phyloP scores from a whole-genome alignment of 2,113 vertebrate species.

The Solea solea region DNA sequence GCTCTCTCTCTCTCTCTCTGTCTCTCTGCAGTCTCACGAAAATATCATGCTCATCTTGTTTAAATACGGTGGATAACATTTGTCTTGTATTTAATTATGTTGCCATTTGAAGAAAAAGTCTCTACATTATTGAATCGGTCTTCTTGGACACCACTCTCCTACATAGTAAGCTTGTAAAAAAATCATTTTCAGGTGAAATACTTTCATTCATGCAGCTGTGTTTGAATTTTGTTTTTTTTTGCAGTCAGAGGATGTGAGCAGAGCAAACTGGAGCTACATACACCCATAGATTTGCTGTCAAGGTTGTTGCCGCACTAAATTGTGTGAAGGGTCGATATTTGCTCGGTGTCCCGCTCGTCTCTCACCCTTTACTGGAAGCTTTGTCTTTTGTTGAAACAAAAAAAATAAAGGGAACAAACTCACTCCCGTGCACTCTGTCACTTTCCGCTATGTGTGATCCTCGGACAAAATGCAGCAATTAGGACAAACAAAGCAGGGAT shows the following conservation, averaged over 20 bases:
- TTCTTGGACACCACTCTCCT: too few species aligned
- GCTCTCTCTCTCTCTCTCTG: too few species aligned
- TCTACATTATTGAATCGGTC: too few species aligned
- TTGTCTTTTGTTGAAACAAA: background rate
- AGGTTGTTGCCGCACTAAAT: background rate
- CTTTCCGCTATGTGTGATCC: background rate
- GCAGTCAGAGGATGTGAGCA: background rate
- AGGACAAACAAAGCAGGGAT: background rate
- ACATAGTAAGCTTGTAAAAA: too few species aligned
- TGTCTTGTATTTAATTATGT: too few species aligned
- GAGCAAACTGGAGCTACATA: slow-evolving; percentile 2
- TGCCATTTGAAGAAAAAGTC: too few species aligned
- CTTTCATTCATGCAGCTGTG: too few species aligned
- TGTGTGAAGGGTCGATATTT: slow-evolving; percentile 28
- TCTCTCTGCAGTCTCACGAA: too few species aligned
- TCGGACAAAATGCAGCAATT: background rate
- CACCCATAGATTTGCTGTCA: slow-evolving; percentile 45
- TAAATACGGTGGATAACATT: too few species aligned
- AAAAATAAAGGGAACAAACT: background rate
- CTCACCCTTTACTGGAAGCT: slow-evolving; percentile 4
- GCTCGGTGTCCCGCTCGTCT: slow-evolving; percentile 14
- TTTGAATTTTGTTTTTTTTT: too few species aligned
- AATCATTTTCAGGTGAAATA: too few species aligned
- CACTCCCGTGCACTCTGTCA: background rate
- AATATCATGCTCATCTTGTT: too few species aligned